phyloP scores from a whole-genome alignment of 2,888 invertebrate genomes.

The Lasius platythorax region DNA sequence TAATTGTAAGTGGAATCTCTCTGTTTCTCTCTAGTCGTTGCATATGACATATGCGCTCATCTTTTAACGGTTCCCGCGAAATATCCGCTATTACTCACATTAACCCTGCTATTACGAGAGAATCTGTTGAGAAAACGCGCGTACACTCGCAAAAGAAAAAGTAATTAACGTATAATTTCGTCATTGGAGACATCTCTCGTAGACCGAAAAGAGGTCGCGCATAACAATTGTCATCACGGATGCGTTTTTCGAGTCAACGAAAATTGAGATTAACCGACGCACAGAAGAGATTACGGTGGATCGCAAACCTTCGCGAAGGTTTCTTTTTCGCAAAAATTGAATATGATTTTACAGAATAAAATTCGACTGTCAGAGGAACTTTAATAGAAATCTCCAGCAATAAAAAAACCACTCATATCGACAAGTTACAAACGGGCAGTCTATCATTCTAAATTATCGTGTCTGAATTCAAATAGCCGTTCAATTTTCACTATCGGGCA shows the following conservation, averaged over 20 bases:
- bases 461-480: neutral
- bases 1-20: neutral
- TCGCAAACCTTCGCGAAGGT: neutral
- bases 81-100: slow-evolving; percentile 9
- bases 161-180: slow-evolving; percentile 15
- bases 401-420: neutral
- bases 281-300: slow-evolving; percentile 40
- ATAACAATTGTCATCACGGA: slow-evolving; percentile 58
- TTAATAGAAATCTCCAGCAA: neutral
- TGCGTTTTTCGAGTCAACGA: slow-evolving; percentile 43
- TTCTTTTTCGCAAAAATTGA: neutral
- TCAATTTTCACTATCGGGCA: neutral
- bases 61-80: slow-evolving; percentile 25
- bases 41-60: slow-evolving; percentile 10
- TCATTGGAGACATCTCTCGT: slow-evolving; percentile 40
- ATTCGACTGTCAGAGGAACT: neutral
- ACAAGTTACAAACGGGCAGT: neutral
- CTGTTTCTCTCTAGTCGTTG: neutral
- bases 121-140: neutral
- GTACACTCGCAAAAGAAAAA: neutral
- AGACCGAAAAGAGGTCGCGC: slow-evolving; percentile 18
- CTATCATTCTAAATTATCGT: neutral
- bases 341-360: neutral
- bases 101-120: neutral
- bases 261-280: slow-evolving; percentile 46